Conservation (phyloP, 2,113 vertebrate species). For the Anser brachyrhynchus region DNA sequence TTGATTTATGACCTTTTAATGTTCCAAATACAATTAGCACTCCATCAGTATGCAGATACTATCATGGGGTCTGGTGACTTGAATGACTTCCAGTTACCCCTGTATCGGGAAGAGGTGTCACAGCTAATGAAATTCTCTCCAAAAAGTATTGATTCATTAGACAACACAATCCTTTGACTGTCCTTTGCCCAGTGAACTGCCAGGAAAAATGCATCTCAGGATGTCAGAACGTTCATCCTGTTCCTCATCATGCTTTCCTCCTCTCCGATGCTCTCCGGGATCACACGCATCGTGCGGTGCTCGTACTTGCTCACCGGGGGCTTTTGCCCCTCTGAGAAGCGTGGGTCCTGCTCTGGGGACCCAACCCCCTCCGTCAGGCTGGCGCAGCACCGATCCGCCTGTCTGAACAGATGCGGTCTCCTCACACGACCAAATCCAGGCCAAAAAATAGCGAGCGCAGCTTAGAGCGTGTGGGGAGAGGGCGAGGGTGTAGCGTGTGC, state of each 20-base stretch:
- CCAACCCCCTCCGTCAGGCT: not conserved
- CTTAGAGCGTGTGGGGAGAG: not conserved
- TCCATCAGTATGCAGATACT: slow-evolving; percentile 55
- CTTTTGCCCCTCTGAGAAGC: not conserved
- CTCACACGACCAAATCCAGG: not conserved
- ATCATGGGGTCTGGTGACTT: slow-evolving; percentile 61
- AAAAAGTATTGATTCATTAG: slow-evolving; percentile 72
- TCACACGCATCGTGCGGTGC: fast-evolving
- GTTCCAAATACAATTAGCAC: slow-evolving; percentile 52
- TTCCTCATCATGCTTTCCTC: slow-evolving; percentile 33
- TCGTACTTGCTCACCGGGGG: fast-evolving
- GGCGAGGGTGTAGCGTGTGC: not conserved
- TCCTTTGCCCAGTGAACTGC: slow-evolving; percentile 43
- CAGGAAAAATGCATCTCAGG: slow-evolving; percentile 43
- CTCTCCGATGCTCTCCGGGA: not conserved
- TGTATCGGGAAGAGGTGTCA: slow-evolving; percentile 64
- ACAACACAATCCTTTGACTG: slow-evolving; percentile 63
- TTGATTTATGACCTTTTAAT: slow-evolving; percentile 65
- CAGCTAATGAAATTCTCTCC: slow-evolving; percentile 76
- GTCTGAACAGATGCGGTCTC: not conserved
- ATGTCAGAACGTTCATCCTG: slow-evolving; percentile 36
- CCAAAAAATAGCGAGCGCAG: not conserved
- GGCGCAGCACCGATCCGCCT: not conserved
- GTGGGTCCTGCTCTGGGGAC: not conserved
- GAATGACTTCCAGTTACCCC: slow-evolving; percentile 70